Evolutionary conservation across 2,113 vertebrate genomes (phyloP), one percentile per base, ranked within the genome.

Genomic region (Colaptes auratus): DNA sequence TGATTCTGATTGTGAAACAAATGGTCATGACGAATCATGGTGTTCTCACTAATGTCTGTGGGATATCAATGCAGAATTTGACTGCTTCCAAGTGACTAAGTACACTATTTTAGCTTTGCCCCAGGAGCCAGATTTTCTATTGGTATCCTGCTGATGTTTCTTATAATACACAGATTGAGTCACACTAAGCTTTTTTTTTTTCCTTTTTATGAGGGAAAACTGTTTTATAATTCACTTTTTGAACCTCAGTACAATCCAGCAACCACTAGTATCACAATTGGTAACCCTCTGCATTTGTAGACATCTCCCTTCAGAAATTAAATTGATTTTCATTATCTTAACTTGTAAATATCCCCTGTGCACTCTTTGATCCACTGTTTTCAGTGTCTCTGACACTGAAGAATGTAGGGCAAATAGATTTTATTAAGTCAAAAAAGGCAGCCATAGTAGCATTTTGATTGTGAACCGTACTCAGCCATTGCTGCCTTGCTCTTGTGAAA

Each of bases 11-110:
- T 93, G 93, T 82, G 83, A 94, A 94, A 72, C 61, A 93, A 96
- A 92, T 90, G 74, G 80, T 79, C 65, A 86, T 95, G 93, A 95
- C 73, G 75, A 81, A 89, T 92, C 86, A 66, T 66, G 61, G 65
- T 92, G 80, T 90, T 97, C 78, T 73, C 78, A 85, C 48, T 86
- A 80, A 73, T 90, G 85, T 96, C 94, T 94, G 83, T 93, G 95
- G 74, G 82, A 75, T 94, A 96, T 79, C 93, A 94, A 9, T 93
- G 90, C 81, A 95, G 80, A 96, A 86, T 76, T 63, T 82, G 86
- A 92, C 92, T 95, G 81, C 90, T 93, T 86, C 75, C 70, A 88
- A 93, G 93, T 96, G 95, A 96, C 95, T 96, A 94, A 96, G 90
- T 94, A 75, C 63, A 79, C 92, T 92, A 88, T 96, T 96, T 96